Percentiles rank a stretch among this genome's conserved stretches.
phyloP scores from a whole-genome alignment of 23 tunicate genomes.

The Clavelina lepadiformis region DNA sequence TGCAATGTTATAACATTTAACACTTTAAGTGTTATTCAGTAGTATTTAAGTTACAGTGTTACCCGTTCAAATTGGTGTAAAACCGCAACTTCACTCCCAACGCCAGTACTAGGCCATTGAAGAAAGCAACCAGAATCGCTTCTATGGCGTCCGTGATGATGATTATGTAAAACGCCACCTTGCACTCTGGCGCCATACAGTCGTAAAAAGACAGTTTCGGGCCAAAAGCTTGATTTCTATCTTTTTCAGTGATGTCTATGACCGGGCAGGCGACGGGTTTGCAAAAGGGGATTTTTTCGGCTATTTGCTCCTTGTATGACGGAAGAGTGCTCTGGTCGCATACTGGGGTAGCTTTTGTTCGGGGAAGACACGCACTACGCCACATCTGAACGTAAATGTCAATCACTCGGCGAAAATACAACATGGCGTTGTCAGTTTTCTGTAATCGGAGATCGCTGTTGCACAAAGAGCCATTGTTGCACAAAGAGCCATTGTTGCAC shows the following conservation, averaged over 20 bases:
- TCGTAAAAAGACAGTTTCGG: neutral
- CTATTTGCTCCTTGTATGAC: neutral
- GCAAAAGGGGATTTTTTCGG: conserved; percentile 3
- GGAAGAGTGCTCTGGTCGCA: no score
- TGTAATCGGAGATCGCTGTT: neutral
- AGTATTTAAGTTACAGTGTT: no score
- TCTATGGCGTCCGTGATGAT: neutral
- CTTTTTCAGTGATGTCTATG: neutral
- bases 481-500: neutral
- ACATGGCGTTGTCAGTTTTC: neutral
- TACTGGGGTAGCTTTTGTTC: no score
- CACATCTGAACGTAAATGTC: no score
- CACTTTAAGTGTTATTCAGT: no score
- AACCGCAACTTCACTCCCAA: conserved; percentile 3
- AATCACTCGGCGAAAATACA: no score
- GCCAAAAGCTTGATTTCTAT: neutral
- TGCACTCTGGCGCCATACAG: conserved; percentile 5
- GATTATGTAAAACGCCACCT: conserved; percentile 1
- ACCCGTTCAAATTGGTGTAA: no score
- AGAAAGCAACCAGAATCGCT: neutral
- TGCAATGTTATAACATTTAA: no score
- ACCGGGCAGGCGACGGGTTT: neutral
- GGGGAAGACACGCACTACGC: no score
- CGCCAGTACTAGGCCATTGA: neutral
- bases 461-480: conserved; percentile 1